Evolutionary conservation across 2,888 invertebrate species (phyloP), one percentile per base, ranked within the genome.

Genomic region (Anagyrus pseudococci): DNA sequence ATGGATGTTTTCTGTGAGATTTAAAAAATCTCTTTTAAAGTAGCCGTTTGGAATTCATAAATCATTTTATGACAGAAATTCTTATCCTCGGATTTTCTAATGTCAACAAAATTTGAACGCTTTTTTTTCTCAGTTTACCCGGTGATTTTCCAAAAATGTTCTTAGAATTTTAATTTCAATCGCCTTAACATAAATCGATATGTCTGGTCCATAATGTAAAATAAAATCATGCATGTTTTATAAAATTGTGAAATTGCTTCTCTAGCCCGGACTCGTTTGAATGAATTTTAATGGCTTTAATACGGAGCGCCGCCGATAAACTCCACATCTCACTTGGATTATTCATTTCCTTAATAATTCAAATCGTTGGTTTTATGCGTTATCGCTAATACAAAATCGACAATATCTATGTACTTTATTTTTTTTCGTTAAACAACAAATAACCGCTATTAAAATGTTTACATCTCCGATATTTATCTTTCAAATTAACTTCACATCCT

Each of bases 381-480:
- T 22, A 17, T 23, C 46, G 8, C 8, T 15, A 20, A 13, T 20
- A 46, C 20, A 20, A 7, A 20, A 46, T 1, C 46, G 2, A 23
- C 33, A 37, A 15, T 15, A 15, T 15, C 8, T 13, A 8, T 4
- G 33, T 44, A 25, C 1, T 29, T 13, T 44, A 13, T 54, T 19
- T 43, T 41, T 20, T 33, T 46, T 55, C 26, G 52, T 52, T 26
- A 26, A 54, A 22, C 52, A 44, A 17, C 41, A 29, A 40, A 37
- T 46, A 17, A 52, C 46, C 40, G n/a, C 8, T 25, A 49, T 64
- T 54, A 64, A 54, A 57, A 22, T 53, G 53, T 61, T 55, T 25
- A 50, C 57, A 53, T 61, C 57, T 61, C 29, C 6, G 58, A 65
- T 61, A 33, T 15, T 50, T 65, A 61, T 65, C 61, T 29, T 22